Evolutionary conservation across 2,113 vertebrate species (phyloP).

Genomic region (Mastomys natalensis): DNA sequence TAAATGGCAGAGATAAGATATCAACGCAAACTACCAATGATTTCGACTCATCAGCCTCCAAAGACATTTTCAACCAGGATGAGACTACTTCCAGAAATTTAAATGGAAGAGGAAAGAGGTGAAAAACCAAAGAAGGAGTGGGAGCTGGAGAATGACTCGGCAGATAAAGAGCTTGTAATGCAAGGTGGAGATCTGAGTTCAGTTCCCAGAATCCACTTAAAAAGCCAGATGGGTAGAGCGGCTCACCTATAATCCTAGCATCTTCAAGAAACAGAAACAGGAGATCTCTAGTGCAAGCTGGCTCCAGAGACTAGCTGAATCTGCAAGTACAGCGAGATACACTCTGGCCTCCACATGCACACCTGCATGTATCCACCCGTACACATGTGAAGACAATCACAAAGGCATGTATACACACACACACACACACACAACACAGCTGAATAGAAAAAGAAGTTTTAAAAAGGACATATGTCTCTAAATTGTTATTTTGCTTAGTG

Average conservation of each 20-base stretch:
- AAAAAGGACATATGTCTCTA: neutral
- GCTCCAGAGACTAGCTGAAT: neutral
- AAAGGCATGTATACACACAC: too few species aligned
- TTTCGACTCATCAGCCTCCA: neutral
- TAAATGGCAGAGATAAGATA: neutral
- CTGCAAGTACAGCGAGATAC: neutral
- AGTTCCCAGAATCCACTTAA: neutral
- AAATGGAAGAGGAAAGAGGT: slow-evolving; percentile 2
- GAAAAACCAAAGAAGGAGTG: neutral
- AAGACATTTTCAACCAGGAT: neutral
- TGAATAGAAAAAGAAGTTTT: neutral
- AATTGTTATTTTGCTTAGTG: neutral
- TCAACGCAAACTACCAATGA: neutral
- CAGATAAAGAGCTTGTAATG: neutral
- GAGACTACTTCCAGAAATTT: neutral
- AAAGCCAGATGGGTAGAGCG: neutral
- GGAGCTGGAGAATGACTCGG: neutral
- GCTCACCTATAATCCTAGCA: too few species aligned
- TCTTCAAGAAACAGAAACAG: neutral
- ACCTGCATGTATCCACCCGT: too few species aligned
- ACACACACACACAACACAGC: neutral
- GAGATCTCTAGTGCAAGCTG: neutral
- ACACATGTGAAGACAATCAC: neutral
- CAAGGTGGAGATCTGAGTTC: neutral
- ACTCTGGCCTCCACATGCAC: neutral